Conservation (phyloP, 2,113 vertebrate genomes). For the Ia io region DNA sequence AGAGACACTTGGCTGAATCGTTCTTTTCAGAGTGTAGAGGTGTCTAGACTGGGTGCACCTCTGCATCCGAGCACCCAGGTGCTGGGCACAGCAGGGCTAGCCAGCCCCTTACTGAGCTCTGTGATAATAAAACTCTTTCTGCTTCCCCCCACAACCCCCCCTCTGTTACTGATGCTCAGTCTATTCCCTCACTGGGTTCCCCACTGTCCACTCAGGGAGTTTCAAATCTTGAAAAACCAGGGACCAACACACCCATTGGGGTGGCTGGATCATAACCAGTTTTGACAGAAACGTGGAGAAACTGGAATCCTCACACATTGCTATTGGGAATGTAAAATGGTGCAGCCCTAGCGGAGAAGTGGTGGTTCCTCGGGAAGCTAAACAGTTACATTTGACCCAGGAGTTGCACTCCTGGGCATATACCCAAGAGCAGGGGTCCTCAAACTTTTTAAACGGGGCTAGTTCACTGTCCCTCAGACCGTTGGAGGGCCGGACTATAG, state of each 20-base stretch:
- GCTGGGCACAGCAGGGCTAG: not conserved
- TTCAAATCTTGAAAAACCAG: not conserved
- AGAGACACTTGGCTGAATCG: not conserved
- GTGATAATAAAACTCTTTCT: not conserved
- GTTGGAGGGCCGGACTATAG: too few species aligned
- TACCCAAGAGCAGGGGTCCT: not conserved
- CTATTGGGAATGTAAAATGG: not conserved
- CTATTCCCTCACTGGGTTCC: not conserved
- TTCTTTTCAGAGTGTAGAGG: not conserved
- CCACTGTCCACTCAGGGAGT: not conserved
- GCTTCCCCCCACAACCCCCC: too few species aligned
- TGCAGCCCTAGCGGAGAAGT: accelerated
- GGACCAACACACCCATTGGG: not conserved
- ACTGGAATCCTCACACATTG: accelerated
- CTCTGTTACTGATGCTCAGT: not conserved
- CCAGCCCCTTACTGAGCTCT: not conserved
- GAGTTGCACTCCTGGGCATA: not conserved
- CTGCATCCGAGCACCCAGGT: not conserved
- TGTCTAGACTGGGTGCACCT: not conserved
- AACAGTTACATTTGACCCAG: not conserved
- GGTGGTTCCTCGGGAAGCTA: accelerated
- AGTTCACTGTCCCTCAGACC: too few species aligned
- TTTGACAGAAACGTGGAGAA: not conserved
- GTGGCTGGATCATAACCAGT: not conserved
- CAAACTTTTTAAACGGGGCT: too few species aligned